phyloP scores from a whole-genome alignment of 2,888 invertebrate species.

The Drosophila algonquin region DNA sequence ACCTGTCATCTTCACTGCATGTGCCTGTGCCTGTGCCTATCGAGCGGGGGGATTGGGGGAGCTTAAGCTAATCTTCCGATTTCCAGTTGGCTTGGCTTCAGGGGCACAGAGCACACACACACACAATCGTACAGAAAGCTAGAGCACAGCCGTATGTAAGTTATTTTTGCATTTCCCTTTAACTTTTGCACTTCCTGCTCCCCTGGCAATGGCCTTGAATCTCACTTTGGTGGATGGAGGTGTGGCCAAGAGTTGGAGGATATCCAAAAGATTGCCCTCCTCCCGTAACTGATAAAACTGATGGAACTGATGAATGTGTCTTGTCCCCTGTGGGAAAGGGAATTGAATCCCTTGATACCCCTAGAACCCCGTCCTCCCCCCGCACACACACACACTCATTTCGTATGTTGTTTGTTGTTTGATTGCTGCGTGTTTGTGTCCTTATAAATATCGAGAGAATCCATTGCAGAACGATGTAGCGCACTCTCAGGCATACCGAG shows the following conservation, averaged over 20 bases:
- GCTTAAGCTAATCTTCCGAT: conserved; percentile 66
- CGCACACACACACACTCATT: not conserved
- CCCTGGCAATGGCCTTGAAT: conserved; percentile 58
- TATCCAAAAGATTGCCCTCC: not conserved
- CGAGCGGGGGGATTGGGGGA: not conserved
- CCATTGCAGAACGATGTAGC: conserved; percentile 89
- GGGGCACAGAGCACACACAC: conserved; percentile 45
- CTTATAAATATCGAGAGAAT: conserved; percentile 59
- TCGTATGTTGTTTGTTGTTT: conserved; percentile 1
- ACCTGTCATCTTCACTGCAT: conserved; percentile 9
- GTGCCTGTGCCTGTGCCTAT: not conserved
- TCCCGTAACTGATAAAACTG: not conserved
- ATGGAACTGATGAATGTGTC: conserved; percentile 77
- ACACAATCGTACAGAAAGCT: conserved; percentile 11
- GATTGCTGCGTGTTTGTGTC: conserved; percentile 28
- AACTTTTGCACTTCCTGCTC: conserved; percentile 7
- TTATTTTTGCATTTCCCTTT: conserved; percentile 40
- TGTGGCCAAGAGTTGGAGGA: not conserved
- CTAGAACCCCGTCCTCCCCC: too few species aligned
- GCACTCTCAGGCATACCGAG: conserved; percentile 85
- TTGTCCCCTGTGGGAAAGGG: conserved; percentile 51
- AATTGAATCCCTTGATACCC: not conserved
- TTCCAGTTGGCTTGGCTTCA: conserved; percentile 78
- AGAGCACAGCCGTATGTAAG: conserved; percentile 56
- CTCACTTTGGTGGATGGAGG: not conserved